Percentiles rank a stretch among this genome's conserved stretches.
Evolutionary conservation across 1,140 invertebrate genomes (phyloP).

Genomic region (Triops longicaudatus): DNA sequence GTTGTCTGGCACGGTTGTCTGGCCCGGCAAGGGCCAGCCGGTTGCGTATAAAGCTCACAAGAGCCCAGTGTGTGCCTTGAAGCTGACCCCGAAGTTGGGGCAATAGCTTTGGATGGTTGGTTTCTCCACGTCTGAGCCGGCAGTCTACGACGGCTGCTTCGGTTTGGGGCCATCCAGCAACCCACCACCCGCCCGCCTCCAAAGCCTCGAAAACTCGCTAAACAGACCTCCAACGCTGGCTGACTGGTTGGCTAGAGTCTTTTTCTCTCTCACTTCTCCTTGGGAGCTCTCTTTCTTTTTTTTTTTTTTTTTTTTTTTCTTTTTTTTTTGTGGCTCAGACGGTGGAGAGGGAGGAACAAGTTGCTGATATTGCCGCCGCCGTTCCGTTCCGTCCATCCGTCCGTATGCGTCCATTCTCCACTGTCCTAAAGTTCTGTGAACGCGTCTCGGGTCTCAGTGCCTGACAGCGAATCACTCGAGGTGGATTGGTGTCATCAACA

Average conservation of each 20-base stretch:
- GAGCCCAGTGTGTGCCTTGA: neutral
- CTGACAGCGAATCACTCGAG: slow-evolving; percentile 11
- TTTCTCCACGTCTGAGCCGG: neutral
- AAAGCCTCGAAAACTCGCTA: too few species aligned
- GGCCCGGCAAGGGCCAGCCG: neutral
- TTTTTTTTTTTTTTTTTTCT: too few species aligned
- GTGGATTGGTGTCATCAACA: slow-evolving; percentile 4
- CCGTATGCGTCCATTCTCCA: neutral
- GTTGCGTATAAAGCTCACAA: neutral
- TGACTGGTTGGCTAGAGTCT: too few species aligned
- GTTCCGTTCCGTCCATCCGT: too few species aligned
- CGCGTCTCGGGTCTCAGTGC: neutral
- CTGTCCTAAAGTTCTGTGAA: neutral
- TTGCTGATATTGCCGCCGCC: neutral
- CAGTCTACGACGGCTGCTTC: neutral
- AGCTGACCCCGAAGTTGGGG: slow-evolving; percentile 1
- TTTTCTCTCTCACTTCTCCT: too few species aligned
- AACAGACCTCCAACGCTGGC: too few species aligned
- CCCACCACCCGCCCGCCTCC: neutral
- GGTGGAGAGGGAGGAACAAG: neutral
- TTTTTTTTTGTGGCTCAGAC: neutral
- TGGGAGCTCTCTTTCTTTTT: too few species aligned
- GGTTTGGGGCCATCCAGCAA: neutral
- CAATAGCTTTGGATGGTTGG: neutral
- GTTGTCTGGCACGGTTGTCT: neutral